A percentile compares a stretch with the other conserved stretches of the same genome.
Conservation (phyloP, 2,888 invertebrate species). For the Nasonia oneida region DNA sequence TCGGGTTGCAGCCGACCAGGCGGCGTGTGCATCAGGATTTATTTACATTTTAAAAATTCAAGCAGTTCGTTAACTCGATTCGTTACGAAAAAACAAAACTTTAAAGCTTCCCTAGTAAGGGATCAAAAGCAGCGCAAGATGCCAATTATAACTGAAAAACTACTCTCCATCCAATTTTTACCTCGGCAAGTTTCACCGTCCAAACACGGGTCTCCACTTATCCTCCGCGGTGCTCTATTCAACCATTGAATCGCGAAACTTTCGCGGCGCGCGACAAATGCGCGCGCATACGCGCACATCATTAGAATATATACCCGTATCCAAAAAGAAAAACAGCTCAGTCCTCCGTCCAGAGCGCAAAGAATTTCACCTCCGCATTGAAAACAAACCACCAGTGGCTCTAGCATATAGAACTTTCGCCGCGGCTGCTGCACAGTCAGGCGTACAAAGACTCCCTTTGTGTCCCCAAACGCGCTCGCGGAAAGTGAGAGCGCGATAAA, state of each 20-base stretch:
- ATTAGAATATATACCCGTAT: background rate
- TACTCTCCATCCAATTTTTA: background rate
- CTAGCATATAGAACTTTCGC: background rate
- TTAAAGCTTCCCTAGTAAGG: too few relatives aligned
- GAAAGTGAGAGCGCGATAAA: conserved; percentile 21
- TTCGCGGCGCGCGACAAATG: background rate
- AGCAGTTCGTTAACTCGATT: too few relatives aligned
- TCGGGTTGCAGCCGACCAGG: conserved; percentile 39
- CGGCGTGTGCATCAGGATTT: background rate
- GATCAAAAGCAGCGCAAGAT: too few relatives aligned
- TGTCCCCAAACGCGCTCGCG: conserved; percentile 19
- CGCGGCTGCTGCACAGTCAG: background rate
- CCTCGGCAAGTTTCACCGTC: background rate
- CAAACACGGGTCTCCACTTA: background rate
- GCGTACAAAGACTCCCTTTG: conserved; percentile 9
- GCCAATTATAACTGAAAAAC: too few relatives aligned
- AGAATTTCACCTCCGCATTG: background rate
- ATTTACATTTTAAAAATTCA: background rate
- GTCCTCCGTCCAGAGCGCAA: background rate
- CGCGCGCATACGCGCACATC: background rate
- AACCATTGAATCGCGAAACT: background rate
- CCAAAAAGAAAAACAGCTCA: background rate
- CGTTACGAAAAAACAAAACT: too few relatives aligned
- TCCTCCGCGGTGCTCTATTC: background rate
- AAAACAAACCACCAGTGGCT: background rate